Base-by-base conservation (phyloP, 2,888 invertebrate species). In the Tetragonisca angustula region DNA sequence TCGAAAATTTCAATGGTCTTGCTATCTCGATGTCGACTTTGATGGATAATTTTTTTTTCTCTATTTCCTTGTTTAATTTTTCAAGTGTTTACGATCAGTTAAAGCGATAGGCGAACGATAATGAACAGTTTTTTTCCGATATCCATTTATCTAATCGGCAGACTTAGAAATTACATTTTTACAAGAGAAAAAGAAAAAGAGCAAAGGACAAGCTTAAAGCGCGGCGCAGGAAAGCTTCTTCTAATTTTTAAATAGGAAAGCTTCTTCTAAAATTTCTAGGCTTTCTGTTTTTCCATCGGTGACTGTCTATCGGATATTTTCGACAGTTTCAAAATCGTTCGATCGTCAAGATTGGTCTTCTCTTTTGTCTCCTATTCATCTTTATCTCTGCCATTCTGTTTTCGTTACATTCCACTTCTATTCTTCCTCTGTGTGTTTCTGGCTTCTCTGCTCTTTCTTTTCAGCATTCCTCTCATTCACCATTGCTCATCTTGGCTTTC, bases 221-320 rank as follows among this genome's bases (percentile, higher is more conserved):
- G 5, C 71, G 64, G 50, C 17, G 71, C 15, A 27, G 56, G 71
- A 64, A 21, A 67, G 78, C 79, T 59, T 91, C 86, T 91, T 91
- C 90, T 88, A 84, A 64, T 27, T 27, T 27, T 27, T 27, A 0
- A 1, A 27, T 27, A 27, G 56, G 71, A 64, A 21, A 67, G 78
- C 79, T 59, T 91, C 86, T 91, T 91, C 90, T 88, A 84, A 64
- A 52, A 71, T 59, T 61, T 65, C 64, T 68, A 72, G 27, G 69
- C 62, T 50, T 79, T 27, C 27, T 27, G 27, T 27, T 62, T 67
- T 71, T 69, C 62, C 24, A 73, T 43, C 52, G 49, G 70, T 83
- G 59, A 61, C 32, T 32, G 4, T 32, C 32, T 32, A 32, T 32
- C 69, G 83, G 56, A 36, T 83, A 61, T 85, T 80, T 84, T 67